Evolutionary conservation across 2,888 invertebrate species (phyloP), one percentile per base, ranked within the genome.

Genomic region (Scaeva pyrastri): DNA sequence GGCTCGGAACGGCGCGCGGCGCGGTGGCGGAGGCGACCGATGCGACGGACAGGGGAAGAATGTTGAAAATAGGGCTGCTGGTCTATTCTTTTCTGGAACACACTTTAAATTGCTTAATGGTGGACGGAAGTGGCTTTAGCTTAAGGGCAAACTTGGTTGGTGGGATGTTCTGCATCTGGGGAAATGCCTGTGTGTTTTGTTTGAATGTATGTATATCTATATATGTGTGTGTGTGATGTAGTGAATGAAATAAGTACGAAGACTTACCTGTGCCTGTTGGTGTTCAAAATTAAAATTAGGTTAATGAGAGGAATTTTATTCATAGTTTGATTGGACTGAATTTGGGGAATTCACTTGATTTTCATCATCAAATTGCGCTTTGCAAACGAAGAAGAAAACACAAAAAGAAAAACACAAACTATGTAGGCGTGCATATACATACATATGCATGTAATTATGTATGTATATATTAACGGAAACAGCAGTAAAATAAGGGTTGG

Each of bases 81-180:
- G 16, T 56, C 19, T 26, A 71, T 56, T 60, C 21, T 39, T 68
- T 60, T 48, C 26, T 71, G 36, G 56, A 79, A 71, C 70, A 70
- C 36, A 55, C 73, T 74, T 71, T 64, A 86, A 82, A 86, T 86
- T 82, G 77, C 62, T 86, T 82, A 82, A 86, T 86, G 86, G 86
- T 78, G 82, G 82, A 82, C 82, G 85, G 81, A 86, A 86, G 73
- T 86, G 76, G 31, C 62, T 80, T 52, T n/a, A n/a, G 86, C 64
- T 77, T 73, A 74, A 77, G 74, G 71, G 74, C 43, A 41, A 70
- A 74, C 77, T 77, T 21, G 62, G 23, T 77, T 21, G 62, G 23
- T 74, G 16, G 73, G 48, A 81, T 72, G 55, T 62, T 72, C 62
- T 74, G 48, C 70, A 78, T 79, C 68, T 75, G 5, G 21, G 66